Base-by-base conservation (phyloP, 1,140 invertebrate species). In the Pseudomyrmex dendroicus region DNA sequence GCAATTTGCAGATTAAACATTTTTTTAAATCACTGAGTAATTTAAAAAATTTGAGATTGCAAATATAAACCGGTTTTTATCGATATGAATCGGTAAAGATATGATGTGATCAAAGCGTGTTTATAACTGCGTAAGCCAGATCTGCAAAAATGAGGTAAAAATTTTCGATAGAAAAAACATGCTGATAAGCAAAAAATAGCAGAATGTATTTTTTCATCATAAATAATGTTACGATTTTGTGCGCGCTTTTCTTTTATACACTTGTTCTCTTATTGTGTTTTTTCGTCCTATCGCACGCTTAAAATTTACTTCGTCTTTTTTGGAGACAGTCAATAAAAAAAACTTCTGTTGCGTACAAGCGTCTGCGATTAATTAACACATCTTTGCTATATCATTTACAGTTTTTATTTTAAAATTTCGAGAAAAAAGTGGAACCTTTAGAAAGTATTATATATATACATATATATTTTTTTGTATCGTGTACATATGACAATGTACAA, bases 1-100 rank as follows among this genome's bases (percentile, higher is more conserved):
- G 13, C 54, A 88, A 87, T 87, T 87, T 87, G 67, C 78, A 86
- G 73, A 86, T 86, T 87, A 70, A 84, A 87, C 56, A 67, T 84
- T 73, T 56, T 25, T 35, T 61, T 35, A 35, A 44, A 56, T n/a
- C n/a, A 74, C 2, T 44, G 72, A n/a, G 57, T 56, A 70, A 86
- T 87, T 86, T 76, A 22, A 68, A 35, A 56, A 48, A 86, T 68
- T 86, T 57, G 44, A 72, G 50, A 72, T 70, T 82, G 73, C 70
- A 25, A n/a, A 0, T 66, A 50, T 50, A 64, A 66, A 64, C n/a
- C 35, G 20, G 4, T 12, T 5, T 12, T 66, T 35, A 35, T 15
- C 5, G 52, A 15, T 35, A 17, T 61, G 25, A 12, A 25, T 25
- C 22, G 22, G 2, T 25, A 25, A 25, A 25, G 22, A 25, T 25